Evolutionary conservation across 2,888 invertebrate genomes (phyloP).

Genomic region (Lasioglossum figueresi): DNA sequence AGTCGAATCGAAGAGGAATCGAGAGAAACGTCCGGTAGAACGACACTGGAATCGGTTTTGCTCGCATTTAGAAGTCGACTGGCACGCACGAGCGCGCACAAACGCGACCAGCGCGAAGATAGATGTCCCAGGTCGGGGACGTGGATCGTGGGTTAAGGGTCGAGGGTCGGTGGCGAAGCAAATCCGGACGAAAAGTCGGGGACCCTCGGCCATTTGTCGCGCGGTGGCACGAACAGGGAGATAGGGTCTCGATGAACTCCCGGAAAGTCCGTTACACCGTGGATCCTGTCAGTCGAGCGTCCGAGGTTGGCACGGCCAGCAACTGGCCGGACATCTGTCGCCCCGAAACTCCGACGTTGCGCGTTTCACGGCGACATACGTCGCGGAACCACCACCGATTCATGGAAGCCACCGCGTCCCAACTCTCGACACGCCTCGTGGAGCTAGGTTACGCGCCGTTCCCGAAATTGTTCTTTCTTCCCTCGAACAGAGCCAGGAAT

Average conservation of each 20-base stretch:
- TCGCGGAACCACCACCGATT: slow-evolving; percentile 18
- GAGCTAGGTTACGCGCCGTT: neutral
- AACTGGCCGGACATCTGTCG: slow-evolving; percentile 55
- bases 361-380: slow-evolving; percentile 42
- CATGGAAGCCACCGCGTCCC: neutral
- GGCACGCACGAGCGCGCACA: neutral
- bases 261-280: slow-evolving; percentile 8
- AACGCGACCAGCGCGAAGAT: neutral
- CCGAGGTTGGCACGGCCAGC: slow-evolving; percentile 35
- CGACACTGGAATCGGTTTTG: neutral
- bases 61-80: neutral
- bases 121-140: neutral
- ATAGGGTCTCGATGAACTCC: slow-evolving; percentile 36
- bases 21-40: no score
- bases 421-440: neutral
- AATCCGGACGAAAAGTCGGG: neutral
- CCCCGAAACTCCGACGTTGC: slow-evolving; percentile 35
- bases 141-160: neutral
- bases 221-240: neutral
- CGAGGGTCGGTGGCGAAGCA: neutral
- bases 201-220: neutral
- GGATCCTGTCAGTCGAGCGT: slow-evolving; percentile 11
- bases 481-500: neutral
- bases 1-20: neutral
- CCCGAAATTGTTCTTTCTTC: neutral